Base-by-base conservation (phyloP, 2,888 invertebrate species). In the Tetheella fluctuosa region DNA sequence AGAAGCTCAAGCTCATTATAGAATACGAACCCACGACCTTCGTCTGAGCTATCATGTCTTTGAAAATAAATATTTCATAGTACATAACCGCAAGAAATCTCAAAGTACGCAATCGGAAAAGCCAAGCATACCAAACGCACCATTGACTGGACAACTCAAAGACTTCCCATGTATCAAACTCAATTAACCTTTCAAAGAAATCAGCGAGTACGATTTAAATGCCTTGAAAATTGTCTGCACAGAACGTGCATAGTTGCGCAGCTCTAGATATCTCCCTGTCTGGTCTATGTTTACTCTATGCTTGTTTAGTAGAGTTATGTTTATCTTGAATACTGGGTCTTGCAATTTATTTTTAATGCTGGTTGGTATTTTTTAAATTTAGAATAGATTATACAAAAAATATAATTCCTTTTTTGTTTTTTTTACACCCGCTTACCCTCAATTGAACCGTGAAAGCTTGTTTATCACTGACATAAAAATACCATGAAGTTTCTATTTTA, bases 161-260 rank as follows among this genome's bases (percentile, higher is more conserved):
- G 20, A 20, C 48, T 48, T 48, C 48, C 48, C 48, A 15, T 48
- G 48, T 48, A 20, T 20, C 48, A 4, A 48, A 48, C 39, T 54
- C 58, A 62, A 61, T 60, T 58, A 60, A 54, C 57, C 61, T 59
- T 59, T 54, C 59, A 58, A 63, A 59, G 54, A 55, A 20, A 39
- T 54, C 34, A 20, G 17, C 23, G 23, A 52, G 54, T 48, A 52
- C 59, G 52, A 13, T 17, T 42, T 39, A 42, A 23, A 17, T 28
- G 54, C 42, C 57, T 37, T 28, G 64, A 59, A 55, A 79, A 79
- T 75, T 62, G 79, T 69, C 39, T 52, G 57, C 61, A 64, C 64
- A 66, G 57, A 66, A 68, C 64, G 65, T 58, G 54, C 67, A 63
- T 67, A 61, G 59, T 58, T 62, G 64, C 53, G 48, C 6, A 48